Percentiles rank a stretch among this genome's conserved stretches.
Conservation (phyloP, 2,797 vertebrate species). For the Austrolebias charrua region DNA sequence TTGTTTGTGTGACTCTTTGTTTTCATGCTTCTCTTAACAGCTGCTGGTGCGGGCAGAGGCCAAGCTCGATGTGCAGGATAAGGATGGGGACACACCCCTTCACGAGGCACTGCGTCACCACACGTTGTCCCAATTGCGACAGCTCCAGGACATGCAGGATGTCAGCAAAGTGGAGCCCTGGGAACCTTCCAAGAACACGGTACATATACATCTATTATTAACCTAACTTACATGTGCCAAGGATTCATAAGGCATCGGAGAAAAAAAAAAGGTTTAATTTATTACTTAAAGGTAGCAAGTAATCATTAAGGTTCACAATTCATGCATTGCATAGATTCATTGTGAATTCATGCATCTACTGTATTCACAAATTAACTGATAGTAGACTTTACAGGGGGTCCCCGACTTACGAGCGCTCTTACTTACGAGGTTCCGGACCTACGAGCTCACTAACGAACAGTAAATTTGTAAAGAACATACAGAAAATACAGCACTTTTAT, state of each 20-base stretch:
- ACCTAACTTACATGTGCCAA: conserved; percentile 12
- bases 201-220: conserved; percentile 67
- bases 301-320: too few relatives aligned
- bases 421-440: too few relatives aligned
- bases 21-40: conserved; percentile 70
- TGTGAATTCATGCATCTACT: neutral
- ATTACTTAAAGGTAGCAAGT: too few relatives aligned
- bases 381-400: neutral
- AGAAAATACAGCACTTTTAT: too few relatives aligned
- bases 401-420: too few relatives aligned
- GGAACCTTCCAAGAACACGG: conserved; percentile 99
- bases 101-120: conserved; percentile 98
- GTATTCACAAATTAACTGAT: neutral
- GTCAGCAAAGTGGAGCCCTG: conserved; percentile 99
- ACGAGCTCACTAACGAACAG: too few relatives aligned
- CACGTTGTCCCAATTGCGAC: conserved; percentile 95
- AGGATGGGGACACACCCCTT: conserved; percentile 97
- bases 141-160: conserved; percentile 99
- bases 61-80: conserved; percentile 98
- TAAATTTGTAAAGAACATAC: too few relatives aligned
- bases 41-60: conserved; percentile 96
- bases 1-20: conserved; percentile 17
- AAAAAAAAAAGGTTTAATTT: neutral
- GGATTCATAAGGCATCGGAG: conserved; percentile 15
- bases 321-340: too few relatives aligned